Evolutionary conservation across 2,888 invertebrate genomes (phyloP), one percentile per base, ranked within the genome.

Genomic region (Adineta ricciae): DNA sequence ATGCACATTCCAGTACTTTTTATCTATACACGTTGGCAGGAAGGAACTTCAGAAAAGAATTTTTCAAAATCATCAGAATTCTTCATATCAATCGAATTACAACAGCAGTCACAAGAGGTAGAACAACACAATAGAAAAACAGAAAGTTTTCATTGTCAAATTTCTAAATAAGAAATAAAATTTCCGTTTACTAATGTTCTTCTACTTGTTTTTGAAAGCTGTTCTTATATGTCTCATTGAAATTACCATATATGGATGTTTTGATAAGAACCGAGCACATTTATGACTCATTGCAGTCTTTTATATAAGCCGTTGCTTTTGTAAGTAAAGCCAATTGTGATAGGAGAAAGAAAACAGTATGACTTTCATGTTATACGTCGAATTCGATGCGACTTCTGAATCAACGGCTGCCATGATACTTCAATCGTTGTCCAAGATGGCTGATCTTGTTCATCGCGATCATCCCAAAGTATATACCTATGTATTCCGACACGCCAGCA

Each of bases 401-500:
- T 41, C 78, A 38, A 78, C 38, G 11, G 78, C 78, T 41, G 41
- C 78, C 38, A 78, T 11, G 78, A 78, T 78, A 11, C 78, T 78
- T 9, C 41, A 78, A 78, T 78, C n/a, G 38, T 78, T 78, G 41
- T 1, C 38, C 41, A 0, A 41, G 9, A 78, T 78, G 78, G 78
- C 78, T 41, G 78, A 78, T 78, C 21, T 78, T 78, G 78, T 78
- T 9, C 78, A 78, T 78, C 78, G 78, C n/a, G 41, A 41, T 78
- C 41, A 78, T 78, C 78, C 78, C 0, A 41, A 38, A 78, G 78
- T 78, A 78, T 78, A 78, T 41, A 78, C 78, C 11, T 78, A 78
- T 78, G 38, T 38, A 78, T 78, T 78, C 41, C 78, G 78, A 78
- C 16, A 38, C 41, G 41, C 41, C 14, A 19, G 41, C 41, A 41